Evolutionary conservation across 2,797 vertebrate species (phyloP).

Genomic region (Rhabdomys pumilio): DNA sequence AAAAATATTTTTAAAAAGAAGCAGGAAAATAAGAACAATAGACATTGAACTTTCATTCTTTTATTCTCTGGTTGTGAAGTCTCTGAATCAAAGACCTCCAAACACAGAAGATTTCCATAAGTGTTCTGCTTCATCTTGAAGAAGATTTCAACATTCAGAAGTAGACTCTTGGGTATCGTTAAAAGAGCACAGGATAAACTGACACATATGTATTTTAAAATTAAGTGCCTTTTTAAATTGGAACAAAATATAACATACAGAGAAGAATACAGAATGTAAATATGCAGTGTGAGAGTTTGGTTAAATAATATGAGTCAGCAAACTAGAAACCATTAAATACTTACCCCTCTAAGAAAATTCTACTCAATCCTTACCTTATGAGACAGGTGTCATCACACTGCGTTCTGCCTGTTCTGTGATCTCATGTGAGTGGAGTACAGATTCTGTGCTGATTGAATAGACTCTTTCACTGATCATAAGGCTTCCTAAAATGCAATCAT

Average conservation of each 20-base stretch:
- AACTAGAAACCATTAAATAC: not conserved
- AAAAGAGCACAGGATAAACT: not conserved
- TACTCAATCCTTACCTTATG: not conserved
- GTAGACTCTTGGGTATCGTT: not conserved
- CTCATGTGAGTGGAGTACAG: not conserved
- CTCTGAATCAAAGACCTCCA: not conserved
- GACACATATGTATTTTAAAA: not conserved
- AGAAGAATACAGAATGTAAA: not conserved
- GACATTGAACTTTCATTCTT: not conserved
- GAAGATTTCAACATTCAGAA: not conserved
- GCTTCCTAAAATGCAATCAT: not conserved
- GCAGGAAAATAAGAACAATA: not conserved
- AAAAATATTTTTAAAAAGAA: not conserved
- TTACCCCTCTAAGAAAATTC: not conserved
- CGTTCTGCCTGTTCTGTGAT: not conserved
- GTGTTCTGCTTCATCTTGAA: not conserved
- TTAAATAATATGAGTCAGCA: not conserved
- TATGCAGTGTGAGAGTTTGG: not conserved
- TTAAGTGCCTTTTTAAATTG: not conserved
- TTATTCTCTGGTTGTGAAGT: not conserved
- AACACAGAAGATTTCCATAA: not conserved
- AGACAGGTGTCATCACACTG: rapidly evolving
- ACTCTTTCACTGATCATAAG: not conserved
- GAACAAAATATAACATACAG: not conserved
- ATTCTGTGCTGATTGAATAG: not conserved